A percentile compares a stretch with the other conserved stretches of the same genome.
phyloP scores from a whole-genome alignment of 2,797 vertebrate genomes.

The Hozukius guyotensis region DNA sequence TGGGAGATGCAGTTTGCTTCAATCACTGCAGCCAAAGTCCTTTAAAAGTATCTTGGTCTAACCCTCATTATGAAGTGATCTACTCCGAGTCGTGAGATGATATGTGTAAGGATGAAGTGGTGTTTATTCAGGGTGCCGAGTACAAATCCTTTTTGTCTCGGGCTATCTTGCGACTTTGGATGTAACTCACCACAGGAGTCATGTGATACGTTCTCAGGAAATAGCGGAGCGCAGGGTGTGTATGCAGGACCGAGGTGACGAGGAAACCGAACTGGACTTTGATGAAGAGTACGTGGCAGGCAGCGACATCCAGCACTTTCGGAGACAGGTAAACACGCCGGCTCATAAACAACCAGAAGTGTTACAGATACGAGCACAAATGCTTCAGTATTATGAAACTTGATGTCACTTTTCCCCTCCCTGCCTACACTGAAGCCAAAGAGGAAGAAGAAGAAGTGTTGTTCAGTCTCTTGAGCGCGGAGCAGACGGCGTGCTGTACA shows the following conservation, averaged over 20 bases:
- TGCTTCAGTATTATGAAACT: background rate
- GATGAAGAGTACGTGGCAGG: constrained; percentile 75
- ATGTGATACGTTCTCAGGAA: background rate
- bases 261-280: constrained; percentile 75
- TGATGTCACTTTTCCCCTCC: constrained; percentile 20
- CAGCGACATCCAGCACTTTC: constrained; percentile 71
- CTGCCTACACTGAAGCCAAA: constrained; percentile 77
- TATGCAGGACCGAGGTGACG: constrained; percentile 61
- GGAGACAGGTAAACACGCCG: constrained; percentile 72
- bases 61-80: background rate
- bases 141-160: too few species aligned
- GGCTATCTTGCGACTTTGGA: background rate
- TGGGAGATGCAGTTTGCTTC: background rate
- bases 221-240: constrained; percentile 78
- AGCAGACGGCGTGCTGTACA: constrained; percentile 42
- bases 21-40: background rate
- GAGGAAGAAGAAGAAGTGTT: constrained; percentile 89
- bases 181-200: background rate
- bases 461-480: constrained; percentile 83
- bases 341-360: background rate
- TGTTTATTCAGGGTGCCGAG: background rate
- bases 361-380: background rate
- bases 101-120: background rate
- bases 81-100: too few species aligned
- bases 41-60: too few species aligned